Evolutionary conservation across 2,888 invertebrate genomes (phyloP).

Genomic region (Linnaemya vulpina): DNA sequence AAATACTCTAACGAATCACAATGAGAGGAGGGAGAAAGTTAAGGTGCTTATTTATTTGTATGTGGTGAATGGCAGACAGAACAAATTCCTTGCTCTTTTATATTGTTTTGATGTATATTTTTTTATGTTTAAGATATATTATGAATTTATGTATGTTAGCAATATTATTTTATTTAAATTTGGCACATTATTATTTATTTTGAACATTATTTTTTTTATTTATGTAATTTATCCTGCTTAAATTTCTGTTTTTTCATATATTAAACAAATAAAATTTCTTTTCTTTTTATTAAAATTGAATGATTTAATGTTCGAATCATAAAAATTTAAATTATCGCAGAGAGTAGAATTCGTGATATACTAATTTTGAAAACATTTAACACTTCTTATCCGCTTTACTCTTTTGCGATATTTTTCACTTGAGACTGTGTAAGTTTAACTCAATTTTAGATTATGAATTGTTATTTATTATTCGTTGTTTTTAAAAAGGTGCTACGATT

Average conservation of each 20-base stretch:
- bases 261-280: constrained; percentile 25
- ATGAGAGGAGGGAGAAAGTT: constrained; percentile 36
- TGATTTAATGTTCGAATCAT: constrained; percentile 2
- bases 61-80: constrained; percentile 1
- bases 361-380: constrained; percentile 14
- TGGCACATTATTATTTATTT: constrained; percentile 70
- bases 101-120: neutral
- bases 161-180: constrained; percentile 61
- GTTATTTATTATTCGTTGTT: constrained; percentile 42
- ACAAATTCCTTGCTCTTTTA: neutral
- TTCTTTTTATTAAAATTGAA: constrained; percentile 13
- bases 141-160: constrained; percentile 18
- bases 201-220: constrained; percentile 62
- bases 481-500: neutral
- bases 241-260: neutral
- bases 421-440: neutral
- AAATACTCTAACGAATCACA: constrained; percentile 21
- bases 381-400: neutral
- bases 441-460: neutral
- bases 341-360: neutral
- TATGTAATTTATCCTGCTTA: constrained; percentile 36
- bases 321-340: neutral
- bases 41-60: constrained; percentile 16
- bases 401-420: neutral
- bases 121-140: constrained; percentile 19